phyloP scores from a whole-genome alignment of 2,888 invertebrate species.

The Nephrotoma guestfalica region DNA sequence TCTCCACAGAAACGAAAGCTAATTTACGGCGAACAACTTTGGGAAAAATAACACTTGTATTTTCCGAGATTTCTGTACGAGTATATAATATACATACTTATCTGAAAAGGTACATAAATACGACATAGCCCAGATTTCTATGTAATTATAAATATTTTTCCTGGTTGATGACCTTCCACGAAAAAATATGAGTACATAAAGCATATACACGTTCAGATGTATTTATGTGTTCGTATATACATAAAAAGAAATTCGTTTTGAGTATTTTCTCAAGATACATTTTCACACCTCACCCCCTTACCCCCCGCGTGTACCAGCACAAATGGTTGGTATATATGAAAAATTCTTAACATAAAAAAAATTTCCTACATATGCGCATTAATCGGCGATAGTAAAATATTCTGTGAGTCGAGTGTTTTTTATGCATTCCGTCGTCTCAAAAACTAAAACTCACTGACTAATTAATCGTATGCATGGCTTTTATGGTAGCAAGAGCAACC shows the following conservation, averaged over 20 bases:
- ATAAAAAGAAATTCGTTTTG: background rate
- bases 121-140: background rate
- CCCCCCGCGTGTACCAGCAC: background rate
- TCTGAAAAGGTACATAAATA: background rate
- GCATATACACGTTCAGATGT: background rate
- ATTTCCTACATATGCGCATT: background rate
- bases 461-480: background rate
- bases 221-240: background rate
- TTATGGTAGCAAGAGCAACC: background rate
- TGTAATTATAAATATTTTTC: background rate
- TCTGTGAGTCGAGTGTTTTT: background rate
- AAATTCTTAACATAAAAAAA: background rate
- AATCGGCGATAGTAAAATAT: background rate
- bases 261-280: background rate
- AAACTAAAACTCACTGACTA: background rate
- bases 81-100: background rate
- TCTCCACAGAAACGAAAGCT: background rate
- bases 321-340: background rate
- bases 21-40: background rate
- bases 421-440: background rate
- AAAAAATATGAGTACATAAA: background rate
- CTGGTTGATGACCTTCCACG: background rate
- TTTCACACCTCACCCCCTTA: background rate
- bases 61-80: background rate
- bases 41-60: background rate